Evolutionary conservation across 1,140 invertebrate genomes (phyloP).

Genomic region (Ganaspis sp.): DNA sequence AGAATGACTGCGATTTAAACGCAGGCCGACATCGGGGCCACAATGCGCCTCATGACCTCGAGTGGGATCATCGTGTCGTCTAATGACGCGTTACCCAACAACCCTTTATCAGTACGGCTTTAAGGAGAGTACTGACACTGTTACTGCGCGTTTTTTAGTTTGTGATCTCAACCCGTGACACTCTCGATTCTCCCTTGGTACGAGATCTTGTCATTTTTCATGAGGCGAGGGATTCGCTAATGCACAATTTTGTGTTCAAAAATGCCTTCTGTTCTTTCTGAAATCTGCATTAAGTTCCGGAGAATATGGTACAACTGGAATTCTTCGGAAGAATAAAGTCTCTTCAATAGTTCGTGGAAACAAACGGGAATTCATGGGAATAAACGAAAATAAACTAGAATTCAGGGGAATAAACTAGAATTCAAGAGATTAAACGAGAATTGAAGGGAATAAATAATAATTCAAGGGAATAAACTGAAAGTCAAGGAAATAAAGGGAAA

Average conservation of each 20-base stretch:
- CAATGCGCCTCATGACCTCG: slow-evolving; percentile 81
- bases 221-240: not conserved
- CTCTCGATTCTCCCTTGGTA: not conserved
- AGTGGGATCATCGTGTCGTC: slow-evolving; percentile 81
- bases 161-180: not conserved
- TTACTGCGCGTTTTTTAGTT: slow-evolving; percentile 30
- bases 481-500: too few species aligned
- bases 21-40: slow-evolving; percentile 70
- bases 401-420: too few species aligned
- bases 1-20: slow-evolving; percentile 72
- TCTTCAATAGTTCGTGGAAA: too few species aligned
- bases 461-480: too few species aligned
- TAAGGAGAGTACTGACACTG: slow-evolving; percentile 60
- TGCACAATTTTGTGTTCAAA: not conserved
- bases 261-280: not conserved
- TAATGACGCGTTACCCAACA: slow-evolving; percentile 54
- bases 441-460: too few species aligned
- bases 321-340: too few species aligned
- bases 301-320: not conserved
- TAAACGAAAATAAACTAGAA: too few species aligned
- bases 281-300: not conserved
- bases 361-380: too few species aligned
- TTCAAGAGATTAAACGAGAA: too few species aligned
- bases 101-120: slow-evolving; percentile 53
- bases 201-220: not conserved